phyloP scores from a whole-genome alignment of 2,888 invertebrate species.

The Sinopyrophorus schimmeli region DNA sequence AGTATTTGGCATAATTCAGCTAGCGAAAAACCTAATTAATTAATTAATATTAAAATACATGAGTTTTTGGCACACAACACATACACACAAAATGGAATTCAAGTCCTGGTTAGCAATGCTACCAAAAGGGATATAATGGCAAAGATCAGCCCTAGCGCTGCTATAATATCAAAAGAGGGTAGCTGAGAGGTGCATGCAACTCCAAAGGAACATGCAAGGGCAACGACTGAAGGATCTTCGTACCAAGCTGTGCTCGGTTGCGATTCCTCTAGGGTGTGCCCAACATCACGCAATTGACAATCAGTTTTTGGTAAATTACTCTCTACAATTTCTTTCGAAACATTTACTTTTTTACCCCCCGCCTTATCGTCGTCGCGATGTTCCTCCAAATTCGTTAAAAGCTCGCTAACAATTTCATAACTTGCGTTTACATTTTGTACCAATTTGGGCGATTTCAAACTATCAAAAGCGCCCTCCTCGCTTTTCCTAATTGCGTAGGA shows the following conservation, averaged over 20 bases:
- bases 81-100: no score
- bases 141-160: constrained; percentile 73
- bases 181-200: constrained; percentile 71
- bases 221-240: constrained; percentile 65
- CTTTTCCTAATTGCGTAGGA: constrained; percentile 1
- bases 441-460: constrained; percentile 51
- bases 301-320: no score
- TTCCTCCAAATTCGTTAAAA: no score
- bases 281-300: constrained; percentile 23
- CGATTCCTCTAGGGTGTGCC: constrained; percentile 39
- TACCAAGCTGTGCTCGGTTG: constrained; percentile 56
- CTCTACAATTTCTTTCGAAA: no score
- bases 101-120: constrained; percentile 61
- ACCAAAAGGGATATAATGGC: constrained; percentile 74
- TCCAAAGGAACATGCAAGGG: constrained; percentile 78
- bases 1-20: no score
- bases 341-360: no score
- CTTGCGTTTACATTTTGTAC: constrained; percentile 42
- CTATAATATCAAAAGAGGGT: constrained; percentile 73
- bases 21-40: no score
- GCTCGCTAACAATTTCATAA: no score
- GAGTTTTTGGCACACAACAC: constrained; percentile 30
- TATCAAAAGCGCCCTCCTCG: constrained; percentile 25
- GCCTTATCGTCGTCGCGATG: no score
- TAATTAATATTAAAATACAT: no score